Percentiles rank a stretch among this genome's conserved stretches.
Evolutionary conservation across 2,797 vertebrate genomes (phyloP).

Genomic region (Pteropus rufus): DNA sequence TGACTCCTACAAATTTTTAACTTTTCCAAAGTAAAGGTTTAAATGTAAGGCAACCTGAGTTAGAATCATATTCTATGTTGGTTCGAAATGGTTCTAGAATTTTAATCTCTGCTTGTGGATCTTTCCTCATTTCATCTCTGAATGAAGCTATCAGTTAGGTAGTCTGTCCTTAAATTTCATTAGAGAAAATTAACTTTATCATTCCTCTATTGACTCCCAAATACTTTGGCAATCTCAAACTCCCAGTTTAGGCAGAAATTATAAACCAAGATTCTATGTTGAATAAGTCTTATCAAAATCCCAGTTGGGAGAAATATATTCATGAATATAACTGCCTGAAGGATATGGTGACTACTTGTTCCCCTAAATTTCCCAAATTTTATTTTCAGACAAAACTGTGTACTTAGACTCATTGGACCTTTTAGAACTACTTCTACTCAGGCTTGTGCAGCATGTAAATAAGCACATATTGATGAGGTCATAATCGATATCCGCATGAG

Average conservation of each 20-base stretch:
- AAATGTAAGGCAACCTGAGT: not conserved
- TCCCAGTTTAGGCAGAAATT: not conserved
- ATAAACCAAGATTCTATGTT: not conserved
- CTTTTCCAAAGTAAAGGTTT: not conserved
- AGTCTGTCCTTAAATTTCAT: not conserved
- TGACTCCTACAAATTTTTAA: not conserved
- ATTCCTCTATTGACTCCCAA: not conserved
- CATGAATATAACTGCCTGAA: not conserved
- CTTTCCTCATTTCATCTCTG: not conserved
- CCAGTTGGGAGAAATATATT: not conserved
- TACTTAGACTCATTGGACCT: not conserved
- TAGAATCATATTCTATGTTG: not conserved
- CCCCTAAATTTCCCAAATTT: not conserved
- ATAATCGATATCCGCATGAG: not conserved
- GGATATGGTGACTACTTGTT: not conserved
- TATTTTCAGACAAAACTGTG: not conserved
- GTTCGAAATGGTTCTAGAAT: not conserved
- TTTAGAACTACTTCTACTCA: not conserved
- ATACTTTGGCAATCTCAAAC: not conserved
- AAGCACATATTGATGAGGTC: not conserved
- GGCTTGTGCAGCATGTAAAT: not conserved
- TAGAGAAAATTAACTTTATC: not conserved
- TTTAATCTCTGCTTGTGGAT: not conserved
- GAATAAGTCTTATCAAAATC: not conserved
- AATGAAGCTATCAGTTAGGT: not conserved